Evolutionary conservation across 2,888 invertebrate species (phyloP).

Genomic region (Coelopa pilipes): DNA sequence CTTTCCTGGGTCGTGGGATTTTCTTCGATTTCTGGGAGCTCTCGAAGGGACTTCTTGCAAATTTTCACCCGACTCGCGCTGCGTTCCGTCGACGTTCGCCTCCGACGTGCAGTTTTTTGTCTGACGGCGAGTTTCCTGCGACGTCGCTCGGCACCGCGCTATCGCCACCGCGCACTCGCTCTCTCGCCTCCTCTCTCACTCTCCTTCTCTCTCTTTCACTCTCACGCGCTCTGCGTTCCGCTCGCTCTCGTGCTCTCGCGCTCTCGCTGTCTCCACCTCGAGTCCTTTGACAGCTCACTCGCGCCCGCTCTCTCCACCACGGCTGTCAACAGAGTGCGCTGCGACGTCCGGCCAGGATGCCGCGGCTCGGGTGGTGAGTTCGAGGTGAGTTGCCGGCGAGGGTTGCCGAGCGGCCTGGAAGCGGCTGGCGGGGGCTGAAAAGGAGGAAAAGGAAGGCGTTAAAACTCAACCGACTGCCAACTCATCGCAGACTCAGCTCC

Average conservation of each 20-base stretch:
- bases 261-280: neutral
- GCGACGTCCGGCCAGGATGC: too few relatives aligned
- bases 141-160: neutral
- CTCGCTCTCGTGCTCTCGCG: constrained; percentile 10
- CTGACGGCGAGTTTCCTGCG: constrained; percentile 35
- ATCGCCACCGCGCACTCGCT: constrained; percentile 27
- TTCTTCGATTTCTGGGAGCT: too few relatives aligned
- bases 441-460: too few relatives aligned
- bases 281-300: neutral
- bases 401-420: too few relatives aligned
- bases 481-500: too few relatives aligned
- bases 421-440: too few relatives aligned
- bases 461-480: too few relatives aligned
- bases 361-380: neutral
- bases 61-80: constrained; percentile 29
- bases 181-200: neutral
- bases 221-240: neutral
- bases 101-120: constrained; percentile 35
- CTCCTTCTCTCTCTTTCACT: neutral
- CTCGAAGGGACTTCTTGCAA: constrained; percentile 17
- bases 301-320: neutral
- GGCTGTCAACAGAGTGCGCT: too few relatives aligned
- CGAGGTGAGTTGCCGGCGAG: neutral
- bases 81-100: constrained; percentile 30
- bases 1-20: too few relatives aligned